phyloP scores from a whole-genome alignment of 1,140 invertebrate species.

The Cydia strobilella region DNA sequence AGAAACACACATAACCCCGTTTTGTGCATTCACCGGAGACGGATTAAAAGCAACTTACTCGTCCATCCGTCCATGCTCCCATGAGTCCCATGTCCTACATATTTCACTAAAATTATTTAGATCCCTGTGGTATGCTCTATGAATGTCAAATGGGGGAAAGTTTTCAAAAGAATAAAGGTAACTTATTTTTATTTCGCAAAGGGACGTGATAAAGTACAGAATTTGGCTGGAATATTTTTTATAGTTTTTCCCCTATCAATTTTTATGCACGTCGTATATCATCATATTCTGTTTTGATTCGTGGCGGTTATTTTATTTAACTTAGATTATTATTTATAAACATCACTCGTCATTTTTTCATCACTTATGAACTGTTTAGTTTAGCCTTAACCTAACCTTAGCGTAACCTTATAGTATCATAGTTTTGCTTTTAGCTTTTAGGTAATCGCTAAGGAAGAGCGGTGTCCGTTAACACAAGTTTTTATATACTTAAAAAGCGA shows the following conservation, averaged over 20 bases:
- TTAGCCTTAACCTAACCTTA: no score
- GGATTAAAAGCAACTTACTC: not conserved
- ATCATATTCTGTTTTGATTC: not conserved
- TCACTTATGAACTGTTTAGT: no score
- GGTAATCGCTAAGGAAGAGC: no score
- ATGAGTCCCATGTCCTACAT: slow-evolving; percentile 30
- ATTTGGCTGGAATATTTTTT: slow-evolving; percentile 43
- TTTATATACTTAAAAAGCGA: no score
- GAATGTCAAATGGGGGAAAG: slow-evolving; percentile 49
- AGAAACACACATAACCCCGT: no score
- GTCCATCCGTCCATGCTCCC: not conserved
- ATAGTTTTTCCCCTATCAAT: slow-evolving; percentile 19
- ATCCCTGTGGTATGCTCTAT: slow-evolving; percentile 41
- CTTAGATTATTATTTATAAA: no score
- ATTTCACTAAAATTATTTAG: slow-evolving; percentile 41
- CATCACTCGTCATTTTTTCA: no score
- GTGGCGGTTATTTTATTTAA: no score
- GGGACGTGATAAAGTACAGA: slow-evolving; percentile 43
- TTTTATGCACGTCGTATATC: not conserved
- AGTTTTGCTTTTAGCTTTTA: no score
- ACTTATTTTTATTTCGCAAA: slow-evolving; percentile 37
- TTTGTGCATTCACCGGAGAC: no score
- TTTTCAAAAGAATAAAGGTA: slow-evolving; percentile 42
- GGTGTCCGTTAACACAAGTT: no score
- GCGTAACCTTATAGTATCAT: no score